Percentiles rank a stretch among this genome's conserved stretches.
phyloP scores from a whole-genome alignment of 2,888 invertebrate species.

The Drosophila melanosoma region DNA sequence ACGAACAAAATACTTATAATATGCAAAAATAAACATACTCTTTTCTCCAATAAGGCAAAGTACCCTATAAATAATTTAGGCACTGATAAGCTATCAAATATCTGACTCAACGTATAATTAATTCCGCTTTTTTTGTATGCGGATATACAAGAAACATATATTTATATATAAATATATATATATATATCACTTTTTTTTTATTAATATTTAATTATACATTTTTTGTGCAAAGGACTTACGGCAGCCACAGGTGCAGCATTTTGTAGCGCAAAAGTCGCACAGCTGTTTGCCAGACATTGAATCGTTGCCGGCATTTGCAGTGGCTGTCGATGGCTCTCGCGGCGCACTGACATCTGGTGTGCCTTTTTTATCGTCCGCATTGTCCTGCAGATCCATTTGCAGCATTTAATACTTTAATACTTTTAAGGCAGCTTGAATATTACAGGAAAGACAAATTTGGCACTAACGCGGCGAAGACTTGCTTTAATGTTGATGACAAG shows the following conservation, averaged over 20 bases:
- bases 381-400: slow-evolving; percentile 20
- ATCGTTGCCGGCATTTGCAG: slow-evolving; percentile 15
- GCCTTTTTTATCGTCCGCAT: neutral
- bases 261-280: slow-evolving; percentile 25
- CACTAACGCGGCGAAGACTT: neutral
- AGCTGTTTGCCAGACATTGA: slow-evolving; percentile 27
- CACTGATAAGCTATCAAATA: neutral
- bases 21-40: neutral
- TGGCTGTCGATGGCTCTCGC: neutral
- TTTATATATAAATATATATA: no score
- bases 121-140: neutral
- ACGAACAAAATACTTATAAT: no score
- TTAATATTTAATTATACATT: no score
- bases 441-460: neutral
- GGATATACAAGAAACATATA: no score
- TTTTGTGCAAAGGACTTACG: slow-evolving; percentile 41
- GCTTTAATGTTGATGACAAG: slow-evolving; percentile 6
- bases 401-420: neutral
- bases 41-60: neutral
- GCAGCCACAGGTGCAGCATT: slow-evolving; percentile 47
- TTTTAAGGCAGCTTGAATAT: neutral
- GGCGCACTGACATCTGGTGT: neutral
- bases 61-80: neutral
- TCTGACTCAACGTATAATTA: neutral
- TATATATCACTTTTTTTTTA: neutral